Conservation (phyloP, 2,888 invertebrate genomes). For the Seira musarum region DNA sequence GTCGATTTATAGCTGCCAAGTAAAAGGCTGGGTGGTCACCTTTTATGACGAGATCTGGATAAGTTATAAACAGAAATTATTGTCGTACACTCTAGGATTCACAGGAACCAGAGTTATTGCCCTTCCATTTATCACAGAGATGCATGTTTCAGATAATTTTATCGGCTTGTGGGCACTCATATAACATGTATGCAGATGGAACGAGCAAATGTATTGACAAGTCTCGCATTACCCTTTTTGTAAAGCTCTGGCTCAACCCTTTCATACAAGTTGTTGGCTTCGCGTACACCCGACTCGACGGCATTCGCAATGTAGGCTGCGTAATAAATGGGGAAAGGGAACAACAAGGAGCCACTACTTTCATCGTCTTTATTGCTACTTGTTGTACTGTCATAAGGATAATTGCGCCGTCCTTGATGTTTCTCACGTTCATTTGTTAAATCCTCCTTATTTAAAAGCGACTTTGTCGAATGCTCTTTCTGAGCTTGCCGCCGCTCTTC, state of each 20-base stretch:
- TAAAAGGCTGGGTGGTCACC: constrained; percentile 80
- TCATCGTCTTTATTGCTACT: constrained; percentile 43
- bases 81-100: background rate
- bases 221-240: constrained; percentile 75
- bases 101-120: background rate
- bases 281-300: constrained; percentile 79
- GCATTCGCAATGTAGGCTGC: constrained; percentile 77
- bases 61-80: constrained; percentile 18
- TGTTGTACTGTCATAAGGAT: constrained; percentile 30
- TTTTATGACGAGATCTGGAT: constrained; percentile 78
- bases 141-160: background rate
- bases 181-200: no score
- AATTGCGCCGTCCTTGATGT: constrained; percentile 26
- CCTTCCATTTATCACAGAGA: background rate
- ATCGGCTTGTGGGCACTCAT: no score
- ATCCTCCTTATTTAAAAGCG: background rate
- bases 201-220: no score
- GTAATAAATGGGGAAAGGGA: constrained; percentile 61
- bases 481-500: background rate
- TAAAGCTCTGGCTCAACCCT: constrained; percentile 77
- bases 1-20: constrained; percentile 82
- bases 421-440: background rate
- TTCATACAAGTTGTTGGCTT: constrained; percentile 79
- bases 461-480: constrained; percentile 13
- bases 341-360: constrained; percentile 1